A percentile compares a stretch with the other conserved stretches of the same genome.
phyloP scores from a whole-genome alignment of 2,888 invertebrate genomes.

The Muscina levida region DNA sequence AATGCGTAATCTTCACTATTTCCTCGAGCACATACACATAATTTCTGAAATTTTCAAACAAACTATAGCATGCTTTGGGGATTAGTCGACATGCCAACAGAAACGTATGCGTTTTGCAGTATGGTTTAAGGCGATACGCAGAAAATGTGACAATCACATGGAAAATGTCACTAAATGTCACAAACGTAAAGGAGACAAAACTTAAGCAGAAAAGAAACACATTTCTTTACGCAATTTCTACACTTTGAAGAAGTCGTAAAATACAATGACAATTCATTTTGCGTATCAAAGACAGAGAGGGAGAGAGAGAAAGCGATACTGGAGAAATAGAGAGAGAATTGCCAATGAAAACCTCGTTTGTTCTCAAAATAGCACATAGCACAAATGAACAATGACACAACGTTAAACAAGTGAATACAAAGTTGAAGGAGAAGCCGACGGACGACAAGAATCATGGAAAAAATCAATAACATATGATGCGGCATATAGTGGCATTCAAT shows the following conservation, averaged over 20 bases:
- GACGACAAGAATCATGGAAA: conserved; percentile 47
- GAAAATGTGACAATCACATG: not conserved
- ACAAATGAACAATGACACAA: conserved; percentile 16
- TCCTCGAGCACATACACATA: too few species aligned
- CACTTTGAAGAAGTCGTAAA: conserved; percentile 34
- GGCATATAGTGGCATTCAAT: conserved; percentile 64
- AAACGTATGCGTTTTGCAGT: too few species aligned
- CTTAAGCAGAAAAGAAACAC: conserved; percentile 5
- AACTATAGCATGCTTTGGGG: too few species aligned
- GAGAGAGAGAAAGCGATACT: not conserved
- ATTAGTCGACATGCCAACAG: too few species aligned
- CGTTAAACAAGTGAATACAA: conserved; percentile 15
- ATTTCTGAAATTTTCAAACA: too few species aligned
- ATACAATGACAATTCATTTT: conserved; percentile 20
- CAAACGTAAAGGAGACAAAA: conserved; percentile 10
- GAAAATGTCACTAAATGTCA: conserved; percentile 26
- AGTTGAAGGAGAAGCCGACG: conserved; percentile 41
- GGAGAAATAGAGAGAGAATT: not conserved
- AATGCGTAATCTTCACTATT: too few species aligned
- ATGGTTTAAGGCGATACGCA: not conserved
- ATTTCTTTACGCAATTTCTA: conserved; percentile 49
- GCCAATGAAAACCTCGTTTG: not conserved
- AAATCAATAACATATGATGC: conserved; percentile 77
- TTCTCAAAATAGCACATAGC: conserved; percentile 22
- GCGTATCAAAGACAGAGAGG: conserved; percentile 18